Evolutionary conservation across 2,113 vertebrate genomes (phyloP), one percentile per base, ranked within the genome.

Genomic region (Chaenogobius annularis): DNA sequence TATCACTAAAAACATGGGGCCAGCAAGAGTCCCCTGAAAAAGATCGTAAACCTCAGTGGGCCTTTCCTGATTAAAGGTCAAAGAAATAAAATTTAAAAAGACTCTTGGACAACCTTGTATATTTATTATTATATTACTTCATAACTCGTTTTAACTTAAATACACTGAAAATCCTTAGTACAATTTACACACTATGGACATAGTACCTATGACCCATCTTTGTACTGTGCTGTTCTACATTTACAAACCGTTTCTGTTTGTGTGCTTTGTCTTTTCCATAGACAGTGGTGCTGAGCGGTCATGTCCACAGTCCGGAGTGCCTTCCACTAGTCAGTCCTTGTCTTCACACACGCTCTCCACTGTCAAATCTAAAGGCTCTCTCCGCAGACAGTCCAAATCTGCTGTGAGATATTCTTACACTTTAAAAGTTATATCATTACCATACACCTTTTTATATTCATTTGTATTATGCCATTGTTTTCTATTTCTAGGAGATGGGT

Each of bases 401-500:
- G 92, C 86, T 95, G 96, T 98, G 95, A 70, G 77, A 43, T 20
- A 43, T 63, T 40, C 10, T 40, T 40, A 63, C 13, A 26, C 22
- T 19, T 11, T 26, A 0, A 58, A 26, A 23, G 20, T 61, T 17
- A 31, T 37, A 37, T 7, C 15, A 19, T 10, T 11, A 37, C 62
- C 10, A n/a, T 66, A 23, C 1, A 22, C 14, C 8, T 12, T 10
- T 8, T 35, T 48, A 5, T 3, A 46, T n/a, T 44, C 40, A 37
- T 69, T 69, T 66, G 7, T 17, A 20, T 69, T n/a, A 17, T 69
- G 12, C 37, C 69, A 3, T 0, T 23, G 22, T 59, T 13, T 56
- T 35, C 22, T 5, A 4, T 46, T 31, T 14, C 70, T 26, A 99
- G 97, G 97, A 98, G 81, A 99, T 99, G 98, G 94, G 95, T 0